Conservation (phyloP, 2,113 vertebrate species). For the Callochromis pleurospilus region DNA sequence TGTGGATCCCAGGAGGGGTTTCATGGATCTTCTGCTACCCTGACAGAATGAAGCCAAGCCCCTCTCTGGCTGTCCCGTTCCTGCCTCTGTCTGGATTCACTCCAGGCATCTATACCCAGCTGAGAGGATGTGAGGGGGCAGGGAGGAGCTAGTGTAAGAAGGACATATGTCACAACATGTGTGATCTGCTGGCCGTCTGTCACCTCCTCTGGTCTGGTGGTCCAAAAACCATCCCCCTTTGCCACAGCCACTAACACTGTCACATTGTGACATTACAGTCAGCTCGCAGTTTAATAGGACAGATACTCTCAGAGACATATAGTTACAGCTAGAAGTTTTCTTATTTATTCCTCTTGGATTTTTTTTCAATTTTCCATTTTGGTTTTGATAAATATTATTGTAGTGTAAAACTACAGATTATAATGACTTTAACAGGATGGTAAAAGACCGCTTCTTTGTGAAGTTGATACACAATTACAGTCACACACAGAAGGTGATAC, state of each 20-base stretch:
- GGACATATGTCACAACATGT: slow-evolving; percentile 59
- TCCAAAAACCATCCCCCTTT: neutral
- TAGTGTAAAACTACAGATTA: neutral
- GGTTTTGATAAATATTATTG: neutral
- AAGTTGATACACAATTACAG: neutral
- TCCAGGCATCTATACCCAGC: slow-evolving; percentile 21
- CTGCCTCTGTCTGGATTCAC: slow-evolving; percentile 14
- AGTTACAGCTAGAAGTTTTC: neutral
- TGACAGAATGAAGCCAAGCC: slow-evolving; percentile 4
- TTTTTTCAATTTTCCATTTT: neutral
- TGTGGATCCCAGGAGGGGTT: neutral
- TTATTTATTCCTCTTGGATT: neutral
- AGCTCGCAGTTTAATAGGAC: neutral
- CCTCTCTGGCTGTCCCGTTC: neutral
- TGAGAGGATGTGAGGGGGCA: slow-evolving; percentile 6
- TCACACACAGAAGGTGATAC: neutral
- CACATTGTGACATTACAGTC: neutral
- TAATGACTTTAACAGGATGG: neutral
- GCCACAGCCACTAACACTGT: neutral
- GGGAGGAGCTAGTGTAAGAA: slow-evolving; percentile 5
- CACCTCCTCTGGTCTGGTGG: slow-evolving; percentile 12
- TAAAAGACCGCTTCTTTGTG: neutral
- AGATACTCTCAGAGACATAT: neutral
- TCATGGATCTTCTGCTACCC: slow-evolving; percentile 2
- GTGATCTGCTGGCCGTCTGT: slow-evolving; percentile 44